Base-by-base conservation (phyloP, 2,888 invertebrate genomes). In the Protodeltote pygarga region DNA sequence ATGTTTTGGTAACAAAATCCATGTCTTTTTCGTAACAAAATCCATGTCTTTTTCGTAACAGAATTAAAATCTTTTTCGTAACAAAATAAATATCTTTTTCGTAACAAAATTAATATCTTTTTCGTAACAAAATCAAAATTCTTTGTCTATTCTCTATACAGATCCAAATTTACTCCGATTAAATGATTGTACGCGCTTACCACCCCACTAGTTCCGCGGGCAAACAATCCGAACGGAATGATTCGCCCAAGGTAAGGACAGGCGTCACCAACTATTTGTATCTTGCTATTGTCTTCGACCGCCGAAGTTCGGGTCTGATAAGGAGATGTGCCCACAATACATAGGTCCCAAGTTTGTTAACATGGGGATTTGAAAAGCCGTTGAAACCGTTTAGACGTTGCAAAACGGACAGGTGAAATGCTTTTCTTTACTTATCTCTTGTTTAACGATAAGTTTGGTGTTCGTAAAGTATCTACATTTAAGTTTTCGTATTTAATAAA, bases 301-400 rank as follows among this genome's bases (percentile, higher is more conserved):
- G 72, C 59, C 74, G 75, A 87, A 87, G 81, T 87, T 87, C 77
- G 81, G 75, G 67, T 39, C 49, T 65, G 88, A 87, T 87, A 87
- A 86, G 59, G 64, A 63, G 73, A 69, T 58, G 73, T 63, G 50
- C 52, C 59, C 75, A 85, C 79, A 82, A 85, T 79, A 75, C 73
- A 75, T 75, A 79, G 80, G 79, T 79, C 76, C 81, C 80, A 84
- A 85, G 82, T 85, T 81, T 73, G 77, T 71, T 67, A 71, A 77
- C 75, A 71, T 74, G 66, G 70, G 81, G 83, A 80, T 83, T 81
- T 81, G 81, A 83, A 85, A 81, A 80, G 82, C 79, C 62, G 66
- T 59, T 53, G 54, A 55, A 39, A 60, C 40, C 52, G 60, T 60
- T 60, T 69, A 68, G 55, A 68, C 50, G 71, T 70, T 69, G 64